Conservation (phyloP, 2,888 invertebrate genomes). For the Erpobdella octoculata region DNA sequence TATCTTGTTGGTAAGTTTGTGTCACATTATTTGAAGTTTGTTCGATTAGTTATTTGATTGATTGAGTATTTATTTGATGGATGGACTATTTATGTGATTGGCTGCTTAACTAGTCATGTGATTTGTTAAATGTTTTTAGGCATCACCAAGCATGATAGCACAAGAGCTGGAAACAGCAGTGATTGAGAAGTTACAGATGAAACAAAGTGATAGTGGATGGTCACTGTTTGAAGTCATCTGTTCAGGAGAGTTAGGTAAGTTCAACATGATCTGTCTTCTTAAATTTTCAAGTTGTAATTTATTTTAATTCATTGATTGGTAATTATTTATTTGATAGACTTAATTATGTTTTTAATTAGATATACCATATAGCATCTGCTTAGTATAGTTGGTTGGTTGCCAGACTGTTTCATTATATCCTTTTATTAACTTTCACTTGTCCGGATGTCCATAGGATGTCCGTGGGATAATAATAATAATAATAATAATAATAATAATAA, state of each 20-base stretch:
- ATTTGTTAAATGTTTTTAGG: neutral
- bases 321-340: too few species aligned
- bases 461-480: neutral
- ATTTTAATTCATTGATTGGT: too few species aligned
- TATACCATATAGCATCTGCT: neutral
- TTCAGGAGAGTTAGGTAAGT: conserved; percentile 24
- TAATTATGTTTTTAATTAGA: too few species aligned
- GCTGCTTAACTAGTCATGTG: neutral
- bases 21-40: too few species aligned
- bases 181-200: conserved; percentile 4
- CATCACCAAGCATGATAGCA: conserved; percentile 7
- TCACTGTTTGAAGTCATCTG: conserved; percentile 28
- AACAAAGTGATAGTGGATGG: conserved; percentile 3
- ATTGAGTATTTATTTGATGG: neutral
- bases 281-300: too few species aligned
- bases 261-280: neutral
- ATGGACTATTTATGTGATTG: neutral
- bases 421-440: too few species aligned
- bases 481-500: neutral
- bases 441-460: too few species aligned
- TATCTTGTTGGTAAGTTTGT: too few species aligned
- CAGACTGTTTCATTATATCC: too few species aligned
- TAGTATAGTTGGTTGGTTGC: neutral
- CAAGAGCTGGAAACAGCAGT: conserved; percentile 16
- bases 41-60: neutral